These are phyloP conservation scores for Pangasius sanitwongsei DNA, from an alignment of 2,797 vertebrate species.

Conservation along the genomic window DNA sequence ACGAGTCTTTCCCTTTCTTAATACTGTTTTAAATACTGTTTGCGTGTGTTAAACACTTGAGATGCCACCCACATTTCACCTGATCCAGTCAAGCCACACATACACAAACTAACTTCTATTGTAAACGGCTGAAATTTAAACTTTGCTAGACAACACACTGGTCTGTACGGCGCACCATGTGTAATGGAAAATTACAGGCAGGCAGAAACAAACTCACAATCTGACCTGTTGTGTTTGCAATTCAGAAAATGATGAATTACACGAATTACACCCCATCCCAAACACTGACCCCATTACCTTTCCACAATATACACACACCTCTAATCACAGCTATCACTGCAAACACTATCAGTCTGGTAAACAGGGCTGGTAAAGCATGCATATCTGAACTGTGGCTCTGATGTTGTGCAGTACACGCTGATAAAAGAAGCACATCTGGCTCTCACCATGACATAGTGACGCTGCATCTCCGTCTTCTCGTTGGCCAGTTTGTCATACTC, in stretches of 20 bases:
- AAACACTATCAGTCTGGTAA: conserved; percentile 44
- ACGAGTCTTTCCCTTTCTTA: not conserved
- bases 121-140: not conserved
- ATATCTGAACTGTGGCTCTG: conserved; percentile 12
- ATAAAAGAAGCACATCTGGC: conserved; percentile 1
- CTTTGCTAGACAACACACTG: not conserved
- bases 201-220: not conserved
- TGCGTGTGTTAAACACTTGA: not conserved
- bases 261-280: conserved; percentile 64
- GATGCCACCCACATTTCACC: not conserved
- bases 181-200: conserved; percentile 20
- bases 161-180: not conserved
- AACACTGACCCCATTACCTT: conserved; percentile 68
- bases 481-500: conserved; percentile 96
- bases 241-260: conserved; percentile 8
- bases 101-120: not conserved
- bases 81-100: not conserved
- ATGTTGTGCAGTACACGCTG: conserved; percentile 5
- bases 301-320: conserved; percentile 54
- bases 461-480: conserved; percentile 97
- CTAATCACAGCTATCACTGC: conserved; percentile 58
- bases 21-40: not conserved
- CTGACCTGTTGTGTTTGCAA: not conserved
- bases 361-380: conserved; percentile 36
- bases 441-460: conserved; percentile 96